Base-by-base conservation (phyloP, 2,113 vertebrate genomes). In the Poeciliopsis turrubarensis region DNA sequence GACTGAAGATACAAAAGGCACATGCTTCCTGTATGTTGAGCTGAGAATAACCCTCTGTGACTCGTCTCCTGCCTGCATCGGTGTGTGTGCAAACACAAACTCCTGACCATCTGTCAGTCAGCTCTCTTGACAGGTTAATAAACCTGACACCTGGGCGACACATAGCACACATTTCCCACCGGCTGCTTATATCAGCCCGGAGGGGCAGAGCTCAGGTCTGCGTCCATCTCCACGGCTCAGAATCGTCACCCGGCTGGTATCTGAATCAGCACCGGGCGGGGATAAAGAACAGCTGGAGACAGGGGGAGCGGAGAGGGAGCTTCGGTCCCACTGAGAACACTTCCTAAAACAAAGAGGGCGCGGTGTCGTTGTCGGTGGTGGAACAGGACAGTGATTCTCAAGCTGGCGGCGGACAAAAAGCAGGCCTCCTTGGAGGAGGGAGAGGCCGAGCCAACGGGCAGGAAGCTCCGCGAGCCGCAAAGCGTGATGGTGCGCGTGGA, bases 111-210 rank as follows among this genome's bases (percentile, higher is more conserved):
- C 70, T 17, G 26, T 89, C 75, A 83, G 80, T 91, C 87, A 87
- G 3, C 2, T 4, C 25, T 60, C 39, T 83, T 83, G 92, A 93
- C 92, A 91, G 87, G 29, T 68, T 90, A 92, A 93, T 93, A 87
- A 91, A 92, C 73, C 71, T 94, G 26, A 79, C 94, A 83, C 17
- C 51, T 60, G 54, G 60, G 76, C 32, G 92, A 65, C 77, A 94
- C 92, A 95, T 95, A 84, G 79, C 91, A 78, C 94, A 92, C 87
- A 71, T 87, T 37, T 84, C 79, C 70, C 78, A 84, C 34, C 2
- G 60, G 81, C 80, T 68, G 76, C 88, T 91, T 95, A 94, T 92
- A 94, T 83, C 72, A 79, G 67, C 78, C 79, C 2, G 65, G 39
- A 39, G 79, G 54, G 47, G 73, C 78, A 66, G 65, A 65, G 79